phyloP scores from a whole-genome alignment of 2,113 vertebrate species.

The Oreocharis arfaki region DNA sequence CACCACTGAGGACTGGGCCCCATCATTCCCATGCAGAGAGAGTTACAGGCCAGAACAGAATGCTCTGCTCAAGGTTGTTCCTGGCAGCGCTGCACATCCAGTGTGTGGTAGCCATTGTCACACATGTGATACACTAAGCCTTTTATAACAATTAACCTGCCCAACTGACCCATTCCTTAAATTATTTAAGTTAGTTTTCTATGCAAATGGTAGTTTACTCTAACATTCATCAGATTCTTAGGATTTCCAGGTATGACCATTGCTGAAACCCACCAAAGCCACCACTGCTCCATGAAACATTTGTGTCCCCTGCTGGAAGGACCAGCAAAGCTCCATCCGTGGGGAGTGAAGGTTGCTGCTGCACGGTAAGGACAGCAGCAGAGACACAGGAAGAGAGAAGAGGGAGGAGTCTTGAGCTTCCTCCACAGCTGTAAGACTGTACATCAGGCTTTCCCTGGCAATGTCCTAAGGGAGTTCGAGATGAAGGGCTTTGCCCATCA shows the following conservation, averaged over 20 bases:
- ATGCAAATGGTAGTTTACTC: not conserved
- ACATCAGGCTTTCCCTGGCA: not conserved
- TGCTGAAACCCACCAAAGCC: not conserved
- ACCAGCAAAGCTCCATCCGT: not conserved
- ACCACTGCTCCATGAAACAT: not conserved
- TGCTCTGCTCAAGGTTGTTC: not conserved
- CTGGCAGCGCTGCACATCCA: not conserved
- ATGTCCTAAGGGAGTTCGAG: not conserved
- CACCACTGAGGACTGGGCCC: not conserved
- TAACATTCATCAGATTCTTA: not conserved
- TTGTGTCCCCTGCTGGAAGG: not conserved
- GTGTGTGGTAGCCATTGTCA: accelerated
- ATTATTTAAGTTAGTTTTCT: too few relatives aligned
- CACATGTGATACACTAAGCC: not conserved
- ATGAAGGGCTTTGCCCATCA: not conserved
- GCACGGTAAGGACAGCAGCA: not conserved
- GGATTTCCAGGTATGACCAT: not conserved
- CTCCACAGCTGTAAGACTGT: not conserved
- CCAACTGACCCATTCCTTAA: not conserved
- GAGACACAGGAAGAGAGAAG: not conserved
- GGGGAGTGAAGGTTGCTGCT: not conserved
- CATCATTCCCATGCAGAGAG: not conserved
- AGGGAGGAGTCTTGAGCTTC: not conserved
- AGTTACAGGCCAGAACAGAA: not conserved
- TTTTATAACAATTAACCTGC: not conserved